phyloP scores from a whole-genome alignment of 2,888 invertebrate genomes.

The Tenthredo amoena region DNA sequence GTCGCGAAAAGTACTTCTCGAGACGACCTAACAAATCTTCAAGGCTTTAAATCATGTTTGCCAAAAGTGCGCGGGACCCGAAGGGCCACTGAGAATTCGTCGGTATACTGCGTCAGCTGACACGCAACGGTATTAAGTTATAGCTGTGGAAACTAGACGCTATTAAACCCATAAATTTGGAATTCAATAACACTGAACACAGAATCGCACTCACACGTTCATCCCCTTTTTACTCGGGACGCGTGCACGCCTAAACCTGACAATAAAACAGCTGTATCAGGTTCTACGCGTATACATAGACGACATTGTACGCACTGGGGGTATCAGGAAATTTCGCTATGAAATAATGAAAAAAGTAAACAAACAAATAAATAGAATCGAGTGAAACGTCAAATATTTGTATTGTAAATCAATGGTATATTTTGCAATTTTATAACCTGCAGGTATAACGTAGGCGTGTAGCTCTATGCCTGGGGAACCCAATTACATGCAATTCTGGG shows the following conservation, averaged over 20 bases:
- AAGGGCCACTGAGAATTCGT: neutral
- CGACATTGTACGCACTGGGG: neutral
- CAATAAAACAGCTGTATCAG: conserved; percentile 10
- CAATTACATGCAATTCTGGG: neutral
- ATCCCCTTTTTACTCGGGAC: neutral
- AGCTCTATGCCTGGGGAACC: neutral
- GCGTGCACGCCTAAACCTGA: neutral
- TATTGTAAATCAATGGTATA: too few species aligned
- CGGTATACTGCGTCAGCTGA: conserved; percentile 53
- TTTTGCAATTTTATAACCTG: too few species aligned
- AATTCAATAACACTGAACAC: conserved; percentile 72
- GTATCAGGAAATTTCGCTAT: neutral
- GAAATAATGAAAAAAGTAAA: neutral
- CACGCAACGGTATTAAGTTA: conserved; percentile 73
- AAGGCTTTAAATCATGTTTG: conserved; percentile 18
- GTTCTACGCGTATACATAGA: neutral
- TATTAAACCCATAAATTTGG: conserved; percentile 76
- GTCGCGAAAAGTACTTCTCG: conserved; percentile 15
- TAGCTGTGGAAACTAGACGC: conserved; percentile 71
- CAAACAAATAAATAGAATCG: neutral
- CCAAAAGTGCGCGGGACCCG: neutral
- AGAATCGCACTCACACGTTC: conserved; percentile 7
- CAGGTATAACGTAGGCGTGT: too few species aligned
- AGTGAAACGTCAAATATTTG: neutral
- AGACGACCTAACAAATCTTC: neutral